phyloP scores from a whole-genome alignment of 2,797 vertebrate genomes.

The Sitta carolinensis region DNA sequence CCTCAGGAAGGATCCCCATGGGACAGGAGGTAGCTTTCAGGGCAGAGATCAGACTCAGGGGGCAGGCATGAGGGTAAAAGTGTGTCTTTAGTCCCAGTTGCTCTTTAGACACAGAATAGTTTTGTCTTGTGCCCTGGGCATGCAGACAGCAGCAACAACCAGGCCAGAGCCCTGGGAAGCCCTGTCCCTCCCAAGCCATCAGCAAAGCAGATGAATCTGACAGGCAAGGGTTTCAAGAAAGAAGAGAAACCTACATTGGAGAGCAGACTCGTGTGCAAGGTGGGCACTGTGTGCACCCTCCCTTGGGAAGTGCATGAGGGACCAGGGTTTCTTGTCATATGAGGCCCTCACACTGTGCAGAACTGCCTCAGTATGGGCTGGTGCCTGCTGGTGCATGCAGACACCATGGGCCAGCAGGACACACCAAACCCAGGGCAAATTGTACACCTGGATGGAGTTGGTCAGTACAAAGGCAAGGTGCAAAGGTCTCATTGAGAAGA shows the following conservation, averaged over 20 bases:
- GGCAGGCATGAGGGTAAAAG: not conserved
- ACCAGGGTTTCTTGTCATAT: not conserved
- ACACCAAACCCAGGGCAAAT: not conserved
- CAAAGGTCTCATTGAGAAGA: not conserved
- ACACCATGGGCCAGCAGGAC: rapidly evolving
- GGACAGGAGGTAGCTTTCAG: not conserved
- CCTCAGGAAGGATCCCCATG: not conserved
- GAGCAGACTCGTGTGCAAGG: rapidly evolving
- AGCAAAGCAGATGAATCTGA: not conserved
- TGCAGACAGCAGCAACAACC: not conserved
- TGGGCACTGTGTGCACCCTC: not conserved
- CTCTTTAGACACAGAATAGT: not conserved
- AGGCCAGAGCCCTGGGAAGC: not conserved
- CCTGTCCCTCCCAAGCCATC: not conserved
- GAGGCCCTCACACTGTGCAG: rapidly evolving
- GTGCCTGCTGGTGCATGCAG: not conserved
- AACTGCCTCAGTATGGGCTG: not conserved
- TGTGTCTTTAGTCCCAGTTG: not conserved
- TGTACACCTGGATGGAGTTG: not conserved
- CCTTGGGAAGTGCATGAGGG: rapidly evolving
- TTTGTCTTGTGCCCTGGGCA: not conserved
- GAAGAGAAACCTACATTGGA: not conserved
- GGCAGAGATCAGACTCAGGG: not conserved
- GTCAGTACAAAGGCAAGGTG: not conserved
- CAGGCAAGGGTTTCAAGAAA: not conserved